Evolutionary conservation across 2,797 vertebrate species (phyloP).

Genomic region (Fistularia tabacaria): DNA sequence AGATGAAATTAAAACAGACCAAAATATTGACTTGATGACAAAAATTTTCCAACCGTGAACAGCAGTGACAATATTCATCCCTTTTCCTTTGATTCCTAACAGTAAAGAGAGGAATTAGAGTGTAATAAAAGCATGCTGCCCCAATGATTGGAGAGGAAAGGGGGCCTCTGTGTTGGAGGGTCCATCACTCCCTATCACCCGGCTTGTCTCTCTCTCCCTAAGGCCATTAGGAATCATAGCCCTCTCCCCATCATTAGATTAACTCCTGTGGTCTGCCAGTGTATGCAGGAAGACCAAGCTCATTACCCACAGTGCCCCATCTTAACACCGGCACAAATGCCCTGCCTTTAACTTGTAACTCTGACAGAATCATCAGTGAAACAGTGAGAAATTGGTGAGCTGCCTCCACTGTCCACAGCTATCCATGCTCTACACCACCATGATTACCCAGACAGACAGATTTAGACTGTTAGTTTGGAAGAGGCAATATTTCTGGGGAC

Average conservation of each 20-base stretch:
- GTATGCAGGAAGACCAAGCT: conserved; percentile 54
- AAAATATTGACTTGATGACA: conserved; percentile 20
- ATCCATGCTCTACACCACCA: conserved; percentile 42
- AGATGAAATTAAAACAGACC: conserved; percentile 19
- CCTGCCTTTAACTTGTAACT: conserved; percentile 65
- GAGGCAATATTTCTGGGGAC: conserved; percentile 37
- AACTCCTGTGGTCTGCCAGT: conserved; percentile 56
- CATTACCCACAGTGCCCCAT: conserved; percentile 59
- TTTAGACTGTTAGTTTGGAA: conserved; percentile 61
- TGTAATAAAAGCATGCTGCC: conserved; percentile 1
- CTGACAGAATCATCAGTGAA: conserved; percentile 42
- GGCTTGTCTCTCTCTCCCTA: conserved; percentile 21
- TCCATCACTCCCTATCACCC: conserved; percentile 29
- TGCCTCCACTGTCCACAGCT: conserved; percentile 37
- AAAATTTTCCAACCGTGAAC: conserved; percentile 1
- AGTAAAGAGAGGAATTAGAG: conserved; percentile 18
- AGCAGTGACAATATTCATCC: conserved; percentile 1
- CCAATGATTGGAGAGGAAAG: conserved; percentile 12
- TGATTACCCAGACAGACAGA: conserved; percentile 59
- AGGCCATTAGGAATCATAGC: conserved; percentile 50
- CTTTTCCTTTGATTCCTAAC: conserved; percentile 9
- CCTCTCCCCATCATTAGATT: conserved; percentile 69
- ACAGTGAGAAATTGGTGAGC: conserved; percentile 42
- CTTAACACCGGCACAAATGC: conserved; percentile 46
- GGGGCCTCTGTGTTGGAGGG: conserved; percentile 22